These are phyloP conservation scores for Trichechus manatus DNA, from an alignment of 2,113 vertebrate species.

Conservation along the genomic window DNA sequence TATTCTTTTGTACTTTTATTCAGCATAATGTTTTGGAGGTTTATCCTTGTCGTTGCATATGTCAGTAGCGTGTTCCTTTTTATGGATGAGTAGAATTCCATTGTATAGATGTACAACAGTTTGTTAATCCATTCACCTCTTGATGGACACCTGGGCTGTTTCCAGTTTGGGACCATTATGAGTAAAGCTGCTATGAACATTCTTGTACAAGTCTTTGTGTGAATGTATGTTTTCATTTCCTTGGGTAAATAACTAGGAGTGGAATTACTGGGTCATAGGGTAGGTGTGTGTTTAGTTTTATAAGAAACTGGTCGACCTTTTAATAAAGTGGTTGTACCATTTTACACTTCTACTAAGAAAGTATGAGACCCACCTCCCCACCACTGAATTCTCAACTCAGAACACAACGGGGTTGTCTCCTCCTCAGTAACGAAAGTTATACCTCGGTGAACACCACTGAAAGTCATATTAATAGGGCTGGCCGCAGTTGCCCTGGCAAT, in stretches of 20 bases:
- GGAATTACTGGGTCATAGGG: not conserved
- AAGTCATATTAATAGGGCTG: not conserved
- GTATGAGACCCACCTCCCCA: not conserved
- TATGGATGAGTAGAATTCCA: not conserved
- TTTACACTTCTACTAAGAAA: not conserved
- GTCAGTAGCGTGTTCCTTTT: not conserved
- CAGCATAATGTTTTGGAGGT: not conserved
- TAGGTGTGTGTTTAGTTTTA: not conserved
- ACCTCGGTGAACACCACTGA: not conserved
- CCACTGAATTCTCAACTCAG: not conserved
- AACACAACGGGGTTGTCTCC: not conserved
- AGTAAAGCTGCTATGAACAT: not conserved
- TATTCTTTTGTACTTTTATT: not conserved
- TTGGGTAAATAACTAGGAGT: not conserved
- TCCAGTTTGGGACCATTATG: not conserved
- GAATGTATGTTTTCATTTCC: constrained; percentile 22
- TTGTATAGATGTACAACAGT: no score
- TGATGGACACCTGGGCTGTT: not conserved
- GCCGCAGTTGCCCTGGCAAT: not conserved
- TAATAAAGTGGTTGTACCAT: not conserved
- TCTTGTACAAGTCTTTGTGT: not conserved
- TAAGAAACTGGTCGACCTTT: not conserved
- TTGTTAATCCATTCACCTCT: not conserved
- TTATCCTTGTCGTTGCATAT: not conserved
- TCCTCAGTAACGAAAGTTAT: not conserved